phyloP scores from a whole-genome alignment of 2,888 invertebrate species.

The Scaptomyza reducta region DNA sequence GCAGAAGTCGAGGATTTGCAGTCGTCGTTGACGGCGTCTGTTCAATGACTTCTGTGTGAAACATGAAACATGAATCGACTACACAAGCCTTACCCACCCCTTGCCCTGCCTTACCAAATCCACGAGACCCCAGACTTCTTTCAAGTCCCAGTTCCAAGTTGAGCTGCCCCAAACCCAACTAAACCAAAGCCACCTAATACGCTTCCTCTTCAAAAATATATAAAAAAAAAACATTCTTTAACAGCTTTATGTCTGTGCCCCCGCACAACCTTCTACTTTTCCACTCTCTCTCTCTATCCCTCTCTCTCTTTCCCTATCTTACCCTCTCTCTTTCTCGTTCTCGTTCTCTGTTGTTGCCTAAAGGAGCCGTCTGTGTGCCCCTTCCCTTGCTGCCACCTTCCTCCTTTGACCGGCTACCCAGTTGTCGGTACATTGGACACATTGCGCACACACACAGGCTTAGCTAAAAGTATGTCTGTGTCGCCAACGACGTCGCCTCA shows the following conservation, averaged over 20 bases:
- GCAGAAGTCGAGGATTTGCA: slow-evolving; percentile 18
- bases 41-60: slow-evolving; percentile 78
- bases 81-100: slow-evolving; percentile 62
- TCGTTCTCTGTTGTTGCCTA: slow-evolving; percentile 30
- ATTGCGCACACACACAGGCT: slow-evolving; percentile 68
- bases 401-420: slow-evolving; percentile 14
- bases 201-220: slow-evolving; percentile 66
- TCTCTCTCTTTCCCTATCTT: neutral
- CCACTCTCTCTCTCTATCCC: too few species aligned
- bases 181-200: slow-evolving; percentile 65
- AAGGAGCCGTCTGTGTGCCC: slow-evolving; percentile 66
- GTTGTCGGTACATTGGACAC: slow-evolving; percentile 77
- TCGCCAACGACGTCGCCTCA: slow-evolving; percentile 69
- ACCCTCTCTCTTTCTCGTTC: slow-evolving; percentile 2
- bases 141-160: slow-evolving; percentile 30
- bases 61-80: slow-evolving; percentile 77
- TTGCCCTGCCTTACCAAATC: neutral
- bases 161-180: slow-evolving; percentile 42
- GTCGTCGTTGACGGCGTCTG: slow-evolving; percentile 58
- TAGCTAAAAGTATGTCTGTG: slow-evolving; percentile 75
- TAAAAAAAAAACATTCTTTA: slow-evolving; percentile 55
- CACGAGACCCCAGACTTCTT: slow-evolving; percentile 1
- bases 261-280: too few species aligned
- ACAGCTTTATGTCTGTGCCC: slow-evolving; percentile 47
- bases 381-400: slow-evolving; percentile 17